A percentile compares a stretch with the other conserved stretches of the same genome.
phyloP scores from a whole-genome alignment of 2,113 vertebrate species.

The Hypomesus transpacificus region DNA sequence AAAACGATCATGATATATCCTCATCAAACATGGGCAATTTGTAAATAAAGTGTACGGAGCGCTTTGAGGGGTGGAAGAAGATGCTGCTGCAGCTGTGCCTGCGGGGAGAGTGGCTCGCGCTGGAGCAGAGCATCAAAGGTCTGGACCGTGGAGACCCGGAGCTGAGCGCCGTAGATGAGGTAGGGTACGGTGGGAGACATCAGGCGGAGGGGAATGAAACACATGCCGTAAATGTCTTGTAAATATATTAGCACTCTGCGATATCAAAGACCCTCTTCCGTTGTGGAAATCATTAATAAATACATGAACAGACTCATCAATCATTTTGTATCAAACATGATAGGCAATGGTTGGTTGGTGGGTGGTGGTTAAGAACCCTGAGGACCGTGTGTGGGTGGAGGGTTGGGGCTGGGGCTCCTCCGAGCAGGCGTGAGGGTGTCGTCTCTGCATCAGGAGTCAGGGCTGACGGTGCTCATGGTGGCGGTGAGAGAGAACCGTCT shows the following conservation, averaged over 20 bases:
- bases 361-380: no score
- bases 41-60: slow-evolving; percentile 39
- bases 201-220: no score
- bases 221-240: no score
- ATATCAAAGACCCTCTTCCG: no score
- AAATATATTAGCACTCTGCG: no score
- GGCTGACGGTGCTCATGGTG: slow-evolving; percentile 57
- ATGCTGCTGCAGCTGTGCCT: slow-evolving; percentile 39
- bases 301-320: no score
- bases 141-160: slow-evolving; percentile 46
- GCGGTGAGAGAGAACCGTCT: slow-evolving; percentile 56
- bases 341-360: no score
- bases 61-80: slow-evolving; percentile 17
- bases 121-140: slow-evolving; percentile 46
- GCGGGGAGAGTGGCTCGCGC: slow-evolving; percentile 41
- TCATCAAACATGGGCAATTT: not conserved
- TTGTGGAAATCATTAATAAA: no score
- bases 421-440: not conserved
- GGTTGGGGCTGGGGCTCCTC: no score
- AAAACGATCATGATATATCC: not conserved
- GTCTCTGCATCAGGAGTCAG: slow-evolving; percentile 49
- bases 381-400: no score
- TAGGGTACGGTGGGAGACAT: slow-evolving; percentile 13
- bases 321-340: no score
- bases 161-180: slow-evolving; percentile 22